Percentiles rank a stretch among this genome's conserved stretches.
These are phyloP conservation scores for Sipha flava DNA, from an alignment of 1,140 invertebrate genomes.

Conservation along the genomic window DNA sequence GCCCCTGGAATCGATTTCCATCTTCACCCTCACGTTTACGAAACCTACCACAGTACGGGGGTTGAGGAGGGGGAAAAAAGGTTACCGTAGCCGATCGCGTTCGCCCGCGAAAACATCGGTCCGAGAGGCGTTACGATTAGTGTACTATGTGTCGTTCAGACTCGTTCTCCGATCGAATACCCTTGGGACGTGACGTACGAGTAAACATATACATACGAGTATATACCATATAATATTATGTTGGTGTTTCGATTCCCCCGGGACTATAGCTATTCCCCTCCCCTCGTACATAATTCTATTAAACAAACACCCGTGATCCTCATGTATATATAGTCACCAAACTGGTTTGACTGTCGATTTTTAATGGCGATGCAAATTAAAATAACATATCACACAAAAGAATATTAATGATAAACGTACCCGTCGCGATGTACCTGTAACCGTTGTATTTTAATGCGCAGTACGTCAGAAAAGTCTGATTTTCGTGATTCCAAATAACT, in stretches of 20 bases:
- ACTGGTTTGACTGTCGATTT: background rate
- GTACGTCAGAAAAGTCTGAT: background rate
- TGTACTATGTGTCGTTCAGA: background rate
- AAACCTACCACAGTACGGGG: too few relatives aligned
- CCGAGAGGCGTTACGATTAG: too few relatives aligned
- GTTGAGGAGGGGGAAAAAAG: too few relatives aligned
- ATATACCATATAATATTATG: too few relatives aligned
- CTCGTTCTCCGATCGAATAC: background rate
- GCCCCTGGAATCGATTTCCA: too few relatives aligned
- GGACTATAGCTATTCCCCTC: background rate
- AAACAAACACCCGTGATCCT: background rate
- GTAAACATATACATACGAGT: too few relatives aligned
- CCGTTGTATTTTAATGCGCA: too few relatives aligned
- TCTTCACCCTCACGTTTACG: too few relatives aligned
- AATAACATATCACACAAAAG: background rate
- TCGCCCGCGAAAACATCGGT: too few relatives aligned
- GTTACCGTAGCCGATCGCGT: too few relatives aligned
- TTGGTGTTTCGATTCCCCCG: too few relatives aligned
- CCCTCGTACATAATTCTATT: background rate
- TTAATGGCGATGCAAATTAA: constrained; percentile 1
- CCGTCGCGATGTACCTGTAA: background rate
- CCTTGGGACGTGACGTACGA: too few relatives aligned
- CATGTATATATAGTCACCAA: background rate
- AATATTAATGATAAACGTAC: background rate
- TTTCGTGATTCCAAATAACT: background rate